Conservation (phyloP, 2,113 vertebrate species). For the Azemiops feae region DNA sequence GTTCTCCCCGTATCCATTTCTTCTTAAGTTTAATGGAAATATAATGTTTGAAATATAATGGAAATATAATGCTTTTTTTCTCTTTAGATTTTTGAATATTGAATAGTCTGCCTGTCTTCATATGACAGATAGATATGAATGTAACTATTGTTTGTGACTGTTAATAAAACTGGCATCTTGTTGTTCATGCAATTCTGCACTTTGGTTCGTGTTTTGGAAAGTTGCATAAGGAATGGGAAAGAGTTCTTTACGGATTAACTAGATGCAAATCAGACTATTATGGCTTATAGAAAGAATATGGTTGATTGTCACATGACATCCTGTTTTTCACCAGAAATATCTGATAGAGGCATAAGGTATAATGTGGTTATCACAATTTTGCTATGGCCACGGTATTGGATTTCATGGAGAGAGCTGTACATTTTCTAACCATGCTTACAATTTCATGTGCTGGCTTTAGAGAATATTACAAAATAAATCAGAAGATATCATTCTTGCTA, state of each 20-base stretch:
- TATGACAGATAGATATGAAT: neutral
- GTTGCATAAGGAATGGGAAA: neutral
- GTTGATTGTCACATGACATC: neutral
- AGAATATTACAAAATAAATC: neutral
- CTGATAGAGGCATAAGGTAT: neutral
- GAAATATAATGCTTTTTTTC: neutral
- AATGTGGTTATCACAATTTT: neutral
- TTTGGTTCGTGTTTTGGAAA: neutral
- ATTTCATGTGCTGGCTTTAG: neutral
- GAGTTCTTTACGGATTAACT: neutral
- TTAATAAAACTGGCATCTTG: constrained; percentile 17
- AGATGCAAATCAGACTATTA: neutral
- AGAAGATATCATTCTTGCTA: neutral
- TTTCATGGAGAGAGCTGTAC: neutral
- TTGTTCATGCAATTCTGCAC: neutral
- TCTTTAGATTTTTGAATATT: neutral
- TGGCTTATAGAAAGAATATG: neutral
- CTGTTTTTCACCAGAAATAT: neutral
- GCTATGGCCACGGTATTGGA: neutral
- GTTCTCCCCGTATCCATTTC: neutral
- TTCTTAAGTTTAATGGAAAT: neutral
- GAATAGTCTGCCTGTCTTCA: neutral
- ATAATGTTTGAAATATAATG: neutral
- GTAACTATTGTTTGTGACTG: neutral
- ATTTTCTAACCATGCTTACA: neutral